Evolutionary conservation across 2,888 invertebrate genomes (phyloP), one percentile per base, ranked within the genome.

Genomic region (Anodontia alba): DNA sequence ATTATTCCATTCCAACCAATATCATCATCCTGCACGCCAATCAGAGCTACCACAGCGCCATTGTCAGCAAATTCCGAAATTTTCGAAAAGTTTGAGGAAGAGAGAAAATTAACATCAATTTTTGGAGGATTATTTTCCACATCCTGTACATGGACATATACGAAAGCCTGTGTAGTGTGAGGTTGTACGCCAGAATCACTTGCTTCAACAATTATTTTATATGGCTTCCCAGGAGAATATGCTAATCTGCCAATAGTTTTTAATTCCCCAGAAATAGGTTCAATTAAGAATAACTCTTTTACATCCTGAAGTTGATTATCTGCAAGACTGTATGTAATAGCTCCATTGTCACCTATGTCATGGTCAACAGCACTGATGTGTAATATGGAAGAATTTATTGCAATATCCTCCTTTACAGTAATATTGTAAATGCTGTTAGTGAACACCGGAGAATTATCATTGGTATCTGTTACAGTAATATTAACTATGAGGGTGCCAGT

Each of bases 121-220:
- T 97, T 96, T 0, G 99, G 98, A 20, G 98, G 98, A 94, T 98
- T 98, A 94, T 99, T 99, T 95, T 99, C 98, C 94, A 98, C 98
- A 84, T 95, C 95, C 91, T 98, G 97, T 10, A 99, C 96, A 54
- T 84, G 81, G 33, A 93, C 86, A 51, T 85, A 85, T 1, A 92
- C 91, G 67, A 89, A 85, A 1, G 91, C 89, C 46, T 89, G 88
- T 1, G 90, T 84, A 33, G 89, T 90, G 67, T 88, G 84, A 0
- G 92, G 88, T 57, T 89, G 91, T 1, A 80, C 73, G 0, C 89
- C 92, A 29, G 81, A 71, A 76, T 93, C 92, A 42, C 87, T 87
- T 10, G 91, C 92, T 54, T 90, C 90, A 8, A 91, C 90, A 38
- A 89, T 87, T 10, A 92, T 80, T 46, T 82, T 83, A 75, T 91